phyloP scores from a whole-genome alignment of 2,113 vertebrate species.

The Alces alces region DNA sequence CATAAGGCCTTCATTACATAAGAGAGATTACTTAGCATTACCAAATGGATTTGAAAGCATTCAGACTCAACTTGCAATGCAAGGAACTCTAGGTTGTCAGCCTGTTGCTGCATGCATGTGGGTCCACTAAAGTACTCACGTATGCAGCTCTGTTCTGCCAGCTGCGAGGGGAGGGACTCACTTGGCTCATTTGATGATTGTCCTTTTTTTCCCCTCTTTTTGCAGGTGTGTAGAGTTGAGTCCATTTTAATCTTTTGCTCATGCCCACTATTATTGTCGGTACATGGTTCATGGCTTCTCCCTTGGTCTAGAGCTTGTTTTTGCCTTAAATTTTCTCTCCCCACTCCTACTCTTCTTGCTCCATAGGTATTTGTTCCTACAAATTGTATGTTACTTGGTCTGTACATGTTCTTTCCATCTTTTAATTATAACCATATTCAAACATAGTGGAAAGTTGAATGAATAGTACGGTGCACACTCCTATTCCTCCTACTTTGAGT shows the following conservation, averaged over 20 bases:
- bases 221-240: background rate
- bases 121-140: background rate
- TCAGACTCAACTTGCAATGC: background rate
- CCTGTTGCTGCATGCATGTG: background rate
- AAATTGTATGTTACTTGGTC: background rate
- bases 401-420: background rate
- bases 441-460: background rate
- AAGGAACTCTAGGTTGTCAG: background rate
- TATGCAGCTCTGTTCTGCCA: background rate
- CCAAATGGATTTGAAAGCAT: background rate
- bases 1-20: slow-evolving; percentile 21
- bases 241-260: background rate
- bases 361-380: background rate
- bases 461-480: no score
- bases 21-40: background rate
- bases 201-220: background rate
- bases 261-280: background rate
- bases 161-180: background rate
- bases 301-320: background rate
- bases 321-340: background rate
- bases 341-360: background rate
- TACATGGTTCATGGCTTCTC: rapidly evolving
- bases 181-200: background rate
- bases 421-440: background rate
- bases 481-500: background rate